Percentiles rank a stretch among this genome's conserved stretches.
Conservation (phyloP, 2,113 vertebrate species). For the Megaleporinus macrocephalus region DNA sequence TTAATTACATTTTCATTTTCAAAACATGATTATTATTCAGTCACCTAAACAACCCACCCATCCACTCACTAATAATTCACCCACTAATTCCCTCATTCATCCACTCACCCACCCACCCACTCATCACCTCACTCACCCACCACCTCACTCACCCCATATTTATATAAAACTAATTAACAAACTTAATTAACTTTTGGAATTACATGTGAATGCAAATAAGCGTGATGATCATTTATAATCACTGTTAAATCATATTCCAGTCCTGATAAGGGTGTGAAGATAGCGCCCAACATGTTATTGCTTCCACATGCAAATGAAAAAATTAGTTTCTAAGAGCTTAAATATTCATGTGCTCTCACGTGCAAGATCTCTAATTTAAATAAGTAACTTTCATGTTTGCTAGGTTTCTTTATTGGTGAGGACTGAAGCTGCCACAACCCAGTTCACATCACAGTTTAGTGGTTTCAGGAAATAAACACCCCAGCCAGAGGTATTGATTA, state of each 20-base stretch:
- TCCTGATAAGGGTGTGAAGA: not conserved
- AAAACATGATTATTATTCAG: slow-evolving; percentile 1
- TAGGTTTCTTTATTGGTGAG: slow-evolving; percentile 8
- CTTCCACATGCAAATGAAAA: slow-evolving; percentile 1
- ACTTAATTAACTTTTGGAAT: not conserved
- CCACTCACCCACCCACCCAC: too few relatives aligned
- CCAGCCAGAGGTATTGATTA: slow-evolving; percentile 26
- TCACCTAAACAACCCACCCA: too few relatives aligned
- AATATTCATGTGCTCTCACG: not conserved
- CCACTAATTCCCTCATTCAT: too few relatives aligned
- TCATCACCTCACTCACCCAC: too few relatives aligned
- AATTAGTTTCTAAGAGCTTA: not conserved
- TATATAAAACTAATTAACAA: not conserved
- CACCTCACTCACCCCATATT: too few relatives aligned
- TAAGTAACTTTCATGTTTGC: not conserved
- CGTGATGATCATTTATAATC: not conserved
- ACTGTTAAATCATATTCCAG: not conserved
- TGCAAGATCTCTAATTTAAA: slow-evolving; percentile 21
- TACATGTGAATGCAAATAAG: not conserved
- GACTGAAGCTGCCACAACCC: not conserved
- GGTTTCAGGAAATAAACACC: slow-evolving; percentile 20
- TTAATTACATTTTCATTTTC: too few relatives aligned
- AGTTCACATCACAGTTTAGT: not conserved
- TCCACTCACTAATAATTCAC: too few relatives aligned
- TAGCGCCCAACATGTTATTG: not conserved